Evolutionary conservation across 2,797 vertebrate genomes (phyloP), one percentile per base, ranked within the genome.

Genomic region (Pelobates cultripes): DNA sequence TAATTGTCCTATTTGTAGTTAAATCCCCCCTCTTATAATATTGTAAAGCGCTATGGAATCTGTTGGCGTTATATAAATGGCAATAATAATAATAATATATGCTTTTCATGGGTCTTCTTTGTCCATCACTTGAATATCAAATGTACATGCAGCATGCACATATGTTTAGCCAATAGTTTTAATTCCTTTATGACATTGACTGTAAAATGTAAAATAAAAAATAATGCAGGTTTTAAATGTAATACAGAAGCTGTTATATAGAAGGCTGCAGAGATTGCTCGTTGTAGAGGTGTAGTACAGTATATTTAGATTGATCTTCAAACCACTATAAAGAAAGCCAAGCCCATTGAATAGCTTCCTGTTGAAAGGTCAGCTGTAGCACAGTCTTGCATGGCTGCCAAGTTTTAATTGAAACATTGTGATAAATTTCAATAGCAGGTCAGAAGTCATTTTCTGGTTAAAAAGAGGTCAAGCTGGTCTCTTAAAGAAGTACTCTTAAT

Each of bases 401-500:
- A 88, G 74, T 90, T 94, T 94, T 95, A 95, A 95, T 93, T 95
- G 93, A 96, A 96, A 94, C 91, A 88, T 93, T 94, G 91, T 95
- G 93, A 96, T 95, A 93, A 94, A 95, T 96, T 92, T 96, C 90
- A 87, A 86, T 86, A 63, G 82, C 81, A 86, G 91, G 93, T 95
- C 94, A 95, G 89, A 95, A 86, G 87, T 94, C 93, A 91, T 89
- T 87, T 90, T 91, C 90, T 90, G 88, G 89, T 90, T 93, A 93
- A 94, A 90, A 87, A 92, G 86, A 67, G 92, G 92, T 95, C 93
- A 95, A 87, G 79, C 86, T 75, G 83, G 90, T 90, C 90, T 93
- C 88, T 91, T 91, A 86, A 88, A 92, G 89, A 92, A 92, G 77
- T 85, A 88, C 88, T 92, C 88, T 85, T 91, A 87, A 91, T 93